Conservation (phyloP, 2,888 invertebrate species). For the Polyommatus iphigenia region DNA sequence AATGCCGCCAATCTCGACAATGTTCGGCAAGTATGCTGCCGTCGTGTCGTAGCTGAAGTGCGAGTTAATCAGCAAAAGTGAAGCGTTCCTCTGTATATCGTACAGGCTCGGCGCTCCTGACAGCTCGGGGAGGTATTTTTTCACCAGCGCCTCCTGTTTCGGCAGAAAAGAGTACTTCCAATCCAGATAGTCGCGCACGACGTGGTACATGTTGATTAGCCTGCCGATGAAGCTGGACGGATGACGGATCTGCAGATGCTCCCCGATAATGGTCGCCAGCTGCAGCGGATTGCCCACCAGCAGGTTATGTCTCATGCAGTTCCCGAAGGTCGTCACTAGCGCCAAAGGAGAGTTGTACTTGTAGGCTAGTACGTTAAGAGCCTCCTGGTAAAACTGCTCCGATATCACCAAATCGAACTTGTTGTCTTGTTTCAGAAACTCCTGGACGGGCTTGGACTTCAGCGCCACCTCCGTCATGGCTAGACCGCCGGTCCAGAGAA, state of each 20-base stretch:
- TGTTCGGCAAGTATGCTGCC: conserved; percentile 73
- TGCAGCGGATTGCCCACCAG: conserved; percentile 62
- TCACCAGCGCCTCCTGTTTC: conserved; percentile 59
- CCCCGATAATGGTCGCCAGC: conserved; percentile 57
- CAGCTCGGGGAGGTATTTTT: conserved; percentile 58
- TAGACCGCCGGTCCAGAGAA: conserved; percentile 57
- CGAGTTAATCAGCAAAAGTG: conserved; percentile 68
- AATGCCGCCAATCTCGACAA: conserved; percentile 79
- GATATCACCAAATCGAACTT: conserved; percentile 68
- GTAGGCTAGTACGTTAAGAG: conserved; percentile 61
- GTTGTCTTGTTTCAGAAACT: conserved; percentile 56
- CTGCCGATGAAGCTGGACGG: conserved; percentile 77
- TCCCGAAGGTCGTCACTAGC: conserved; percentile 64
- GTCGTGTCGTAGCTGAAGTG: conserved; percentile 73
- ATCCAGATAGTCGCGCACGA: conserved; percentile 59
- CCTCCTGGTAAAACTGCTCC: conserved; percentile 74
- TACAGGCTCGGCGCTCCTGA: conserved; percentile 57
- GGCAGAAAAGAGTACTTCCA: conserved; percentile 63
- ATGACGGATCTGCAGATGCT: conserved; percentile 59
- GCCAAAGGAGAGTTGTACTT: conserved; percentile 67
- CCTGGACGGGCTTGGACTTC: conserved; percentile 55
- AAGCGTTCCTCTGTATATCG: conserved; percentile 62
- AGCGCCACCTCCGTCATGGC: conserved; percentile 59
- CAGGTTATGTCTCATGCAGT: conserved; percentile 66
- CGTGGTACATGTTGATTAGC: conserved; percentile 69